Evolutionary conservation across 2,888 invertebrate species (phyloP).

Genomic region (Heteromyza rotundicornis): DNA sequence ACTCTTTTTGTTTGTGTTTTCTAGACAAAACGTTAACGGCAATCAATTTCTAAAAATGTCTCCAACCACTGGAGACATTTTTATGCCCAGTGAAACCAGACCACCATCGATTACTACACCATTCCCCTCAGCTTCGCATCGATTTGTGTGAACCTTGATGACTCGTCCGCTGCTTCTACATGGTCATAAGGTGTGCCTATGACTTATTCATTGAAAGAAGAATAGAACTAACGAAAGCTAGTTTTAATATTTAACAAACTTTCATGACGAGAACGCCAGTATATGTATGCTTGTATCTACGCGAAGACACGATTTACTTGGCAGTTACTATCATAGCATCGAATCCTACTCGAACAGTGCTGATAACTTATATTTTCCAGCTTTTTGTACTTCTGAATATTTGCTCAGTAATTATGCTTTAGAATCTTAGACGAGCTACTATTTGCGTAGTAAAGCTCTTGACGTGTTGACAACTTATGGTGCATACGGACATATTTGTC

Average conservation of each 20-base stretch:
- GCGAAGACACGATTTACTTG: background rate
- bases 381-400: constrained; percentile 43
- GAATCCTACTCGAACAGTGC: background rate
- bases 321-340: too few relatives aligned
- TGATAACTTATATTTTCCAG: background rate
- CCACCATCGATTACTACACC: too few relatives aligned
- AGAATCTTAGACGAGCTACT: background rate
- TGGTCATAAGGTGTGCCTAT: constrained; percentile 18
- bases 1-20: too few relatives aligned
- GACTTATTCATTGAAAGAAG: constrained; percentile 47
- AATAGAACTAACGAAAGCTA: constrained; percentile 42
- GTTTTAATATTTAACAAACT: constrained; percentile 48
- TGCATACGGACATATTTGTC: too few relatives aligned
- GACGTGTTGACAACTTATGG: constrained; percentile 16
- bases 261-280: constrained; percentile 30
- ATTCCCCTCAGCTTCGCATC: too few relatives aligned
- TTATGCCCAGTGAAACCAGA: too few relatives aligned
- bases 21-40: constrained; percentile 45
- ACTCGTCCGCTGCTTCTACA: too few relatives aligned
- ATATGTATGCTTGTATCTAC: too few relatives aligned
- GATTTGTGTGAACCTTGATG: too few relatives aligned
- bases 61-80: background rate
- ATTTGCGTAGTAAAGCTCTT: constrained; percentile 47
- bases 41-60: constrained; percentile 27
- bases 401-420: constrained; percentile 46